Evolutionary conservation across 2,113 vertebrate species (phyloP).

Genomic region (Aspidoscelis tigris): DNA sequence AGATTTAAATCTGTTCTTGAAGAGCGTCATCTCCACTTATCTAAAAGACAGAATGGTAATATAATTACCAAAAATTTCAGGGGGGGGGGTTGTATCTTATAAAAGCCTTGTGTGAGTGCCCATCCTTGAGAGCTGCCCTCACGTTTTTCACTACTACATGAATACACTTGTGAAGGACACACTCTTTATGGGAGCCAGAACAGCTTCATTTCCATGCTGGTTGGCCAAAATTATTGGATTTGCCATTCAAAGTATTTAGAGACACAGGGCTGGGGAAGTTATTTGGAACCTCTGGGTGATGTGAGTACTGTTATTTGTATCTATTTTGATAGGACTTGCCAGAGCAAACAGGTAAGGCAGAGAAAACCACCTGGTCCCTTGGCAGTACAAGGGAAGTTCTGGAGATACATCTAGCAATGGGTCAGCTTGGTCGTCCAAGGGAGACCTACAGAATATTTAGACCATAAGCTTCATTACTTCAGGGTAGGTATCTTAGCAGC

Average conservation of each 20-base stretch:
- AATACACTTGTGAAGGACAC: background rate
- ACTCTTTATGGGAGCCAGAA: background rate
- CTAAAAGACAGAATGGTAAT: background rate
- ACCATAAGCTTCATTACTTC: background rate
- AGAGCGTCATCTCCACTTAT: background rate
- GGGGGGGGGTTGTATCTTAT: slow-evolving; percentile 18
- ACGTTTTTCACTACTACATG: background rate
- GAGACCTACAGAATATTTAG: background rate
- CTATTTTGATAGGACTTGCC: background rate
- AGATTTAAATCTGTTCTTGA: slow-evolving; percentile 25
- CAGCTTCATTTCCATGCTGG: background rate
- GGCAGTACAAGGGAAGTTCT: no score
- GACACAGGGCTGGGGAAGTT: no score
- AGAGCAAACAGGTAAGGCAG: background rate
- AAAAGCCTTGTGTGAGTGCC: slow-evolving; percentile 45
- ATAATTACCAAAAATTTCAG: slow-evolving; percentile 38
- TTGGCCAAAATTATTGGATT: background rate
- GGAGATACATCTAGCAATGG: background rate
- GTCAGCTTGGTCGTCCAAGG: background rate
- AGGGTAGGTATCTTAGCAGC: background rate
- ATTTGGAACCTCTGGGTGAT: background rate
- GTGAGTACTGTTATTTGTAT: background rate
- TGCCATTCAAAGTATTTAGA: no score
- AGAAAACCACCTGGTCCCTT: background rate
- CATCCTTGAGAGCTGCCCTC: background rate